Evolutionary conservation across 1,140 invertebrate genomes (phyloP).

Genomic region (Macrostomum lignano): DNA sequence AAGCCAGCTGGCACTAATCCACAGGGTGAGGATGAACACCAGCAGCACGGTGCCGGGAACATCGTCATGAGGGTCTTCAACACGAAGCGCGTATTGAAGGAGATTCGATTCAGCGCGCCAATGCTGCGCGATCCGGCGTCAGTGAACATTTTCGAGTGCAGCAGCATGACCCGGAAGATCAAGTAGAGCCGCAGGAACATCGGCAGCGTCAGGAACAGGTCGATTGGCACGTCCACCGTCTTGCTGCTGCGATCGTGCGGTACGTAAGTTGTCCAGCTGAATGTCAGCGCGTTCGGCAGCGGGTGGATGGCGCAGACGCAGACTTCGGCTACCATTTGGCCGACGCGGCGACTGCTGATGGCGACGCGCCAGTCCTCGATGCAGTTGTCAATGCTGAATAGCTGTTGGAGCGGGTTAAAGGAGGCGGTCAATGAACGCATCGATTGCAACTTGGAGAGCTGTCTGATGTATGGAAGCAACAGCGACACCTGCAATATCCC

Average conservation of each 20-base stretch:
- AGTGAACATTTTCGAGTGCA: constrained; percentile 94
- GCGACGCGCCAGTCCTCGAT: constrained; percentile 98
- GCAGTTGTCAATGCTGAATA: constrained; percentile 98
- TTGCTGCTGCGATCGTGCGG: no score
- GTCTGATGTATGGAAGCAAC: no score
- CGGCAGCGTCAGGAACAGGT: constrained; percentile 76
- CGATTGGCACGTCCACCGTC: constrained; percentile 14
- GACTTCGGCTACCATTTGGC: constrained; percentile 66
- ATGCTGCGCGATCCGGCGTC: constrained; percentile 60
- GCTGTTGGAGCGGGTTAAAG: no score
- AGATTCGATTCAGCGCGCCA: constrained; percentile 90
- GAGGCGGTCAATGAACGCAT: no score
- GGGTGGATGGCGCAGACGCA: constrained; percentile 82
- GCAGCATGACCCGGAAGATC: constrained; percentile 90
- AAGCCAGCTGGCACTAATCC: constrained; percentile 97
- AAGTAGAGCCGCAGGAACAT: constrained; percentile 97
- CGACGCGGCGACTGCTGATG: constrained; percentile 80
- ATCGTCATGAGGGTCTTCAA: constrained; percentile 98
- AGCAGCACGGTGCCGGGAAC: constrained; percentile 82
- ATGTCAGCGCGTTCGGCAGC: constrained; percentile 74
- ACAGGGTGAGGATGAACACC: constrained; percentile 92
- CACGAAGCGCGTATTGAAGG: constrained; percentile 96
- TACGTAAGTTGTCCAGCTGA: constrained; percentile 54
- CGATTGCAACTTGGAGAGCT: no score
- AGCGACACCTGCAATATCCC: background rate